A percentile compares a stretch with the other conserved stretches of the same genome.
These are phyloP conservation scores for Pseudochirops cupreus DNA, from an alignment of 2,797 vertebrate species.

Conservation along the genomic window DNA sequence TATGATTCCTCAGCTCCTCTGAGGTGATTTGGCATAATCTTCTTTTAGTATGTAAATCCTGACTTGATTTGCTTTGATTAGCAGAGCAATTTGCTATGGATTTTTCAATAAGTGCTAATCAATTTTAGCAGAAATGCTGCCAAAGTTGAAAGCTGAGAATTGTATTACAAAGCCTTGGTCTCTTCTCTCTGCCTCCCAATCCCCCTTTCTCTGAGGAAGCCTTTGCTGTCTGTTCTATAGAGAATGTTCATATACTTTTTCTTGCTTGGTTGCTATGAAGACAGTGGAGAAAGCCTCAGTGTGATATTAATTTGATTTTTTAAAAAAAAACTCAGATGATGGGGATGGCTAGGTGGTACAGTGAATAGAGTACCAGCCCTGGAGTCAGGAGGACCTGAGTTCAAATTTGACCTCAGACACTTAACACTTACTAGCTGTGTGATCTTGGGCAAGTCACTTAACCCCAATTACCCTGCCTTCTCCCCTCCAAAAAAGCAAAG, in stretches of 20 bases:
- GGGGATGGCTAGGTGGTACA: neutral
- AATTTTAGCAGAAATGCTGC: constrained; percentile 60
- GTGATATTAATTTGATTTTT: neutral
- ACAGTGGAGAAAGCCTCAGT: neutral
- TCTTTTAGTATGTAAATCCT: constrained; percentile 64
- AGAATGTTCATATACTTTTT: neutral
- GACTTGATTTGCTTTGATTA: constrained; percentile 75
- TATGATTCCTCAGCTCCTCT: constrained; percentile 55
- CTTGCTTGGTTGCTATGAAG: neutral
- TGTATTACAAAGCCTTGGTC: neutral
- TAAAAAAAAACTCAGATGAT: neutral
- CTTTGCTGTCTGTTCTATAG: neutral
- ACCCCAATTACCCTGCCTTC: no score
- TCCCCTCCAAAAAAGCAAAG: neutral
- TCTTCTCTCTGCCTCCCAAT: neutral
- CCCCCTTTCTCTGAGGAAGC: neutral
- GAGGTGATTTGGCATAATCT: neutral
- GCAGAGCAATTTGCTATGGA: constrained; percentile 66
- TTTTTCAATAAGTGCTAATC: constrained; percentile 73
- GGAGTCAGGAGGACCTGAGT: no score
- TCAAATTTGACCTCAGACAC: no score
- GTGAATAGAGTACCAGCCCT: no score
- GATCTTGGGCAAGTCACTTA: no score
- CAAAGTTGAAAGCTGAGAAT: neutral
- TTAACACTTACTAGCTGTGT: no score